Base-by-base conservation (phyloP, 1,140 invertebrate species). In the Caerostris extrusa region DNA sequence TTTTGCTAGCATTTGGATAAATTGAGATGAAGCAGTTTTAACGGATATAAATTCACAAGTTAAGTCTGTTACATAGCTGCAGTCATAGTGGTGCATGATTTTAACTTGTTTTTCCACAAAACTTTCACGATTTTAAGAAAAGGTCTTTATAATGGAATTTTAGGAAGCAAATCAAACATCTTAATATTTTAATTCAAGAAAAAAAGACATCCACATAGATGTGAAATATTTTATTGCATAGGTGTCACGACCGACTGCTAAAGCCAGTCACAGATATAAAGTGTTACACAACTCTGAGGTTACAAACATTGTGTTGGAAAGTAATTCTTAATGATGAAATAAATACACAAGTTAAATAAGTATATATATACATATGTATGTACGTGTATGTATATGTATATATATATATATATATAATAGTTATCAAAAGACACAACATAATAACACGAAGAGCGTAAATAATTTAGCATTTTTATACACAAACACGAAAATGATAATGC, bases 151-250 rank as follows among this genome's bases (percentile, higher is more conserved):
- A 34, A 34, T 34, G 34, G 34, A 34, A 34, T 34, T 34, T 34
- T 34, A 34, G 34, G 34, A 34, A 34, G 34, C 34, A 34, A 34
- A 34, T 34, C 34, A 34, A 34, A 34, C 34, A 34, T 34, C 34
- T 34, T 34, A 34, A 34, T 34, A 67, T 67, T 67, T 67, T 14
- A 67, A 67, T 67, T 64, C 17, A 10, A 64, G n/a, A 67, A 55
- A 81, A 8, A 55, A 8, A 81, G 34, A 50, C 53, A 90, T 10
- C 64, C 10, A 90, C 55, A n/a, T 69, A 57, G 71, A 34, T 85
- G 90, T 55, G 90, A 92, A 92, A 92, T 81, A 85, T 64, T 92
- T 92, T 92, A 92, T 92, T 92, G 90, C 81, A 92, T 92, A 92
- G 90, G 82, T 92, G 60, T 61, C 19, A 92, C 56, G 81, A 92